phyloP scores from a whole-genome alignment of 2,888 invertebrate species.

The Deilephila porcellus region DNA sequence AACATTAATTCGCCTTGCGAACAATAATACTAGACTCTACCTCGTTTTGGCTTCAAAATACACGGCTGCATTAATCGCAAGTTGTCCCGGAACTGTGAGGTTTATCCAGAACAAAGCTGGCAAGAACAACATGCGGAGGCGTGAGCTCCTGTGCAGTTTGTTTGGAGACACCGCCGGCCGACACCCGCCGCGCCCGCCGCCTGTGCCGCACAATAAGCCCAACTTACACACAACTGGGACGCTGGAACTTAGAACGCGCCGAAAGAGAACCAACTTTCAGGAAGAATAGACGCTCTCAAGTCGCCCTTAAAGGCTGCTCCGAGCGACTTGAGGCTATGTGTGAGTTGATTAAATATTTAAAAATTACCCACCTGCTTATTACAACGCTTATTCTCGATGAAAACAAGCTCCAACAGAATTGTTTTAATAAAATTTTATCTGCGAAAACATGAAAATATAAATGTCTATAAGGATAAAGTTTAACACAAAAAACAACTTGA shows the following conservation, averaged over 20 bases:
- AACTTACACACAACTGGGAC: constrained; percentile 15
- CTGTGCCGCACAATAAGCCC: constrained; percentile 12
- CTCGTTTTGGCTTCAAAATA: not conserved
- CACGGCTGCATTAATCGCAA: not conserved
- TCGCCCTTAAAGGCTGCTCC: not conserved
- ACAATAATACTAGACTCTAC: not conserved
- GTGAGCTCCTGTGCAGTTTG: not conserved
- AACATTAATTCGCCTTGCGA: no score
- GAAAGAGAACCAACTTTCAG: not conserved
- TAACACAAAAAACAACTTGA: not conserved
- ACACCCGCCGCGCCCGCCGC: not conserved
- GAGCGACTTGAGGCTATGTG: not conserved
- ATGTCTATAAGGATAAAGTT: not conserved
- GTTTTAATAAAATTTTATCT: not conserved
- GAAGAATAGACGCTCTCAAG: not conserved
- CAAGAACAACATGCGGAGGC: not conserved
- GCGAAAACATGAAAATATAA: not conserved
- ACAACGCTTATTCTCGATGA: not conserved
- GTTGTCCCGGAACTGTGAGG: not conserved
- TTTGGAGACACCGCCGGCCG: not conserved
- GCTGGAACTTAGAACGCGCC: not conserved
- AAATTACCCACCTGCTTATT: not conserved
- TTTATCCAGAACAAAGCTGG: constrained; percentile 1
- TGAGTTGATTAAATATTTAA: not conserved
- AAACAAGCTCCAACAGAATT: not conserved